Evolutionary conservation across 2,888 invertebrate genomes (phyloP).

Genomic region (Serripes groenlandicus): DNA sequence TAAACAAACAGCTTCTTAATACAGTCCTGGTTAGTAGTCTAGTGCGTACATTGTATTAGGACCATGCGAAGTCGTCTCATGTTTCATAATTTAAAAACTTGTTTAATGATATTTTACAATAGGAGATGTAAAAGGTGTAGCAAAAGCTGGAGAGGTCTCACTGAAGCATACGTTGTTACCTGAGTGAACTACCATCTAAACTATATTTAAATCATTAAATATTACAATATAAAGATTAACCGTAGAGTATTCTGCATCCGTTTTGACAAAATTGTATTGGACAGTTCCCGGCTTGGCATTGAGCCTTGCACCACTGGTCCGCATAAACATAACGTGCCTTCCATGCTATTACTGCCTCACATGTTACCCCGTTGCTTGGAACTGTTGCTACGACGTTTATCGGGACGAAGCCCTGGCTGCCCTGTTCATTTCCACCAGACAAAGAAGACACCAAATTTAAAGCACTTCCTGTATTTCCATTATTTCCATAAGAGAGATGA

Average conservation of each 20-base stretch:
- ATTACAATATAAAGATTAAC: too few relatives aligned
- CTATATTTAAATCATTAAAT: too few relatives aligned
- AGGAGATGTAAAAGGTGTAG: too few relatives aligned
- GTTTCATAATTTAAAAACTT: too few relatives aligned
- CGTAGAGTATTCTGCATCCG: constrained; percentile 37
- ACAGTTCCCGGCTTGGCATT: constrained; percentile 65
- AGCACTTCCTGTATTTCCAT: background rate
- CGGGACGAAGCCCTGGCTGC: constrained; percentile 34
- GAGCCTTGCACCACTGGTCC: constrained; percentile 63
- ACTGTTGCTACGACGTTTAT: background rate
- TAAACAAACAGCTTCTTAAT: too few relatives aligned
- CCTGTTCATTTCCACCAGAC: background rate
- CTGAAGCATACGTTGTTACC: too few relatives aligned
- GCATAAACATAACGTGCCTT: constrained; percentile 48
- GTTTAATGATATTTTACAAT: too few relatives aligned
- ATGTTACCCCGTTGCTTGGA: constrained; percentile 17
- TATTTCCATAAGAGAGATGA: background rate
- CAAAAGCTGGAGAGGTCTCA: too few relatives aligned
- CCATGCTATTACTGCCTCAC: constrained; percentile 47
- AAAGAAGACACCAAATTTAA: background rate
- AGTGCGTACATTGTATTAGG: too few relatives aligned
- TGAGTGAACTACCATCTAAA: too few relatives aligned
- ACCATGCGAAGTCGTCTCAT: too few relatives aligned
- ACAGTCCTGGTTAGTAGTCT: too few relatives aligned
- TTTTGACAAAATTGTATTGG: constrained; percentile 56